phyloP scores from a whole-genome alignment of 2,797 vertebrate genomes.

The Sebastes vulpes region DNA sequence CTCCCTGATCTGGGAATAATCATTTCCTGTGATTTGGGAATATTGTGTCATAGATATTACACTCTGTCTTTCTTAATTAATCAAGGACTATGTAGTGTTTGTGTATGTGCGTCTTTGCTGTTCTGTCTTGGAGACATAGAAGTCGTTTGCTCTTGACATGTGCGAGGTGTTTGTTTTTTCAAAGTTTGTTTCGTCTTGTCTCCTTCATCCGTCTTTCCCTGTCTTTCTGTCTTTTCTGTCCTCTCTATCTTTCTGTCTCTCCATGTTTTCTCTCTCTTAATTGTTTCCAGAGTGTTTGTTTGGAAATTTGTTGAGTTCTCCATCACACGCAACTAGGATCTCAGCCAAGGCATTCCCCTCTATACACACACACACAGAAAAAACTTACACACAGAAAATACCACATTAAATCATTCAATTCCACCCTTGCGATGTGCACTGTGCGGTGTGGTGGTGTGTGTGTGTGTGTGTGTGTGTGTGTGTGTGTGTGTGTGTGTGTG shows the following conservation, averaged over 20 bases:
- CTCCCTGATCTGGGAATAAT: constrained; percentile 69
- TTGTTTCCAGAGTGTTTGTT: constrained; percentile 84
- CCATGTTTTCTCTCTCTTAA: constrained; percentile 62
- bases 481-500: not conserved
- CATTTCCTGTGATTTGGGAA: constrained; percentile 64
- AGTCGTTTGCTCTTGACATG: constrained; percentile 7
- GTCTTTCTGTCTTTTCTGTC: constrained; percentile 2
- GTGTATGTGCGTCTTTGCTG: constrained; percentile 1
- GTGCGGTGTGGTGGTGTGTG: not conserved
- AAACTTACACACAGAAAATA: constrained; percentile 26
- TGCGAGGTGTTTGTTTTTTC: constrained; percentile 19
- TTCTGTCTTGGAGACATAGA: constrained; percentile 11
- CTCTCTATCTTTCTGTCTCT: constrained; percentile 39
- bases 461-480: not conserved
- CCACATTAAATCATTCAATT: constrained; percentile 38
- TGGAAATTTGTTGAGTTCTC: constrained; percentile 78
- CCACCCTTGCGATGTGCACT: constrained; percentile 16
- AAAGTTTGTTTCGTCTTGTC: constrained; percentile 25
- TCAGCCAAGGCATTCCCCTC: constrained; percentile 67
- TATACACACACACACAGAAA: constrained; percentile 14
- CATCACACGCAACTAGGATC: constrained; percentile 76
- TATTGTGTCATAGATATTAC: constrained; percentile 62
- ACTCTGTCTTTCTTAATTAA: constrained; percentile 62
- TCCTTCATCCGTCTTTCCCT: not conserved
- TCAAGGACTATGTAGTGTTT: constrained; percentile 12